Evolutionary conservation across 2,888 invertebrate species (phyloP).

Genomic region (Himalopsyche japonica): DNA sequence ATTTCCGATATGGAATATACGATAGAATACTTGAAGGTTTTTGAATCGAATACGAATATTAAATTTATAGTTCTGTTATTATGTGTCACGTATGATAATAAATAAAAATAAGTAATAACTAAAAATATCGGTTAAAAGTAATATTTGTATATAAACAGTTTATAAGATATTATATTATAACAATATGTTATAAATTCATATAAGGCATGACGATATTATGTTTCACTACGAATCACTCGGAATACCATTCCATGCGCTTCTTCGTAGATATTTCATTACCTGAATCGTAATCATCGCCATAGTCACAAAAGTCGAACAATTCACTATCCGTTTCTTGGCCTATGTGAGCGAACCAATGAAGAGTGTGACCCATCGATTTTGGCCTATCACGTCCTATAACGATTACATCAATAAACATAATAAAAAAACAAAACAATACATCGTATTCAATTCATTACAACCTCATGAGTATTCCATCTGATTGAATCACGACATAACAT

Average conservation of each 20-base stretch:
- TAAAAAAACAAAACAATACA: not conserved
- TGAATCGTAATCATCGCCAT: slow-evolving; percentile 24
- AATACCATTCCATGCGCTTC: not conserved
- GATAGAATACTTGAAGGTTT: too few relatives aligned
- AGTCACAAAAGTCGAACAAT: slow-evolving; percentile 18
- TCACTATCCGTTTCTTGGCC: slow-evolving; percentile 41
- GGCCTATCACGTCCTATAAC: slow-evolving; percentile 36
- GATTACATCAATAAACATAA: not conserved
- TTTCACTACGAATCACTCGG: not conserved
- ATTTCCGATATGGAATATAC: too few relatives aligned
- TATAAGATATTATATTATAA: too few relatives aligned
- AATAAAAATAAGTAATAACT: too few relatives aligned
- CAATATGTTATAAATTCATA: too few relatives aligned
- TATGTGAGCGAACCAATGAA: slow-evolving; percentile 44
- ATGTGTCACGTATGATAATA: too few relatives aligned
- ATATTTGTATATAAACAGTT: too few relatives aligned
- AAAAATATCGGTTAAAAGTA: too few relatives aligned
- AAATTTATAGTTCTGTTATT: too few relatives aligned
- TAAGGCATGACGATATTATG: not conserved
- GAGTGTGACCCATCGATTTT: slow-evolving; percentile 40
- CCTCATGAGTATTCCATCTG: too few relatives aligned
- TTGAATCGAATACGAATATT: too few relatives aligned
- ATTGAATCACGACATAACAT: too few relatives aligned
- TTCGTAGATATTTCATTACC: not conserved
- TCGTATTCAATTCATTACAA: not conserved